phyloP scores from a whole-genome alignment of 2,797 vertebrate genomes.

The Paramormyrops hopkinsi region DNA sequence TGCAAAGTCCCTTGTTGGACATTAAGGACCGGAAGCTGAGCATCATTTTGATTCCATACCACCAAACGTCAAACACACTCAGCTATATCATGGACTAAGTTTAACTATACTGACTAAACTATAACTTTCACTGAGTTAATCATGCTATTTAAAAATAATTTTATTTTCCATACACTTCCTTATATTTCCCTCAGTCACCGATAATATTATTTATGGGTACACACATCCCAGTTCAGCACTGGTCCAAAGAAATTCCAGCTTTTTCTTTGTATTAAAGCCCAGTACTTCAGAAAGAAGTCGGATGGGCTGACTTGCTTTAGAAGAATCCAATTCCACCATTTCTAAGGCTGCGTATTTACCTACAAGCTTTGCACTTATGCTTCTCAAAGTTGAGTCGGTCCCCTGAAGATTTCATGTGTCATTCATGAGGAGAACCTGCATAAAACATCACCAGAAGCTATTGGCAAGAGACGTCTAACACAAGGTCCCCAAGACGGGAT shows the following conservation, averaged over 20 bases:
- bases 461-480: not conserved
- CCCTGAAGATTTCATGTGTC: not conserved
- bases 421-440: constrained; percentile 4
- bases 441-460: not conserved
- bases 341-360: not conserved
- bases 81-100: not conserved
- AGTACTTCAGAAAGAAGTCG: not conserved
- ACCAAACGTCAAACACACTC: not conserved
- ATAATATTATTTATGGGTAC: not conserved
- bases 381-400: not conserved
- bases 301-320: not conserved
- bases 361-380: not conserved
- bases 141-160: not conserved
- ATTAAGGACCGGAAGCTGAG: not conserved
- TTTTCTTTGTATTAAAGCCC: not conserved
- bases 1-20: not conserved
- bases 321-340: not conserved
- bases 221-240: not conserved
- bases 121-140: not conserved
- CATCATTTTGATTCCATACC: not conserved
- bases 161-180: not conserved
- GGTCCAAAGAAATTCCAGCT: not conserved
- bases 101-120: not conserved
- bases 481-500: not conserved
- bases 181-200: not conserved